A percentile compares a stretch with the other conserved stretches of the same genome.
phyloP scores from a whole-genome alignment of 1,140 invertebrate species.

The Papilio polytes region DNA sequence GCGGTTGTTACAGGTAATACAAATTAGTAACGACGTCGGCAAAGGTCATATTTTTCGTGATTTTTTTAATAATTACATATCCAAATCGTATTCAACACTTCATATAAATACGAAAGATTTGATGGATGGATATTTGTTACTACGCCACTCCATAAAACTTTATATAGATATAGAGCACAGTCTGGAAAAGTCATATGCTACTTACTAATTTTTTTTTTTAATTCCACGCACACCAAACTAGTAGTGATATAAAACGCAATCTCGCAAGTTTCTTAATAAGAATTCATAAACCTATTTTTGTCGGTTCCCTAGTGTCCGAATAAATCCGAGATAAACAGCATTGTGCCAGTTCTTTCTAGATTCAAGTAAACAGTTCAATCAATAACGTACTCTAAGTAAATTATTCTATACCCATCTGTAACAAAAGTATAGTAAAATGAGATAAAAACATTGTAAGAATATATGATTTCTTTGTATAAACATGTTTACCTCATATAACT shows the following conservation, averaged over 20 bases:
- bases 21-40: not conserved
- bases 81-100: too few species aligned
- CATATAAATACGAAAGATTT: too few species aligned
- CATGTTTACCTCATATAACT: not conserved
- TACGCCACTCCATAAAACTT: too few species aligned
- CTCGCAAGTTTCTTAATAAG: not conserved
- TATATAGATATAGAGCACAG: too few species aligned
- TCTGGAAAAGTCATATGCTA: too few species aligned
- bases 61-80: too few species aligned
- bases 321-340: not conserved
- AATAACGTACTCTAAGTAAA: not conserved
- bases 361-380: not conserved
- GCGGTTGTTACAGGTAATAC: conserved; percentile 82
- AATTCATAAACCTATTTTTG: not conserved
- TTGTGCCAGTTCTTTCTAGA: not conserved
- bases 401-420: not conserved
- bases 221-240: too few species aligned
- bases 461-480: not conserved
- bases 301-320: not conserved
- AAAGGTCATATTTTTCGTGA: not conserved
- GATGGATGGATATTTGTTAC: too few species aligned
- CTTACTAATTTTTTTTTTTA: too few species aligned
- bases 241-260: too few species aligned
- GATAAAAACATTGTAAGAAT: not conserved
- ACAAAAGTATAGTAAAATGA: not conserved